Evolutionary conservation across 2,888 invertebrate species (phyloP), one percentile per base, ranked within the genome.

Genomic region (Conchocele bisecta): DNA sequence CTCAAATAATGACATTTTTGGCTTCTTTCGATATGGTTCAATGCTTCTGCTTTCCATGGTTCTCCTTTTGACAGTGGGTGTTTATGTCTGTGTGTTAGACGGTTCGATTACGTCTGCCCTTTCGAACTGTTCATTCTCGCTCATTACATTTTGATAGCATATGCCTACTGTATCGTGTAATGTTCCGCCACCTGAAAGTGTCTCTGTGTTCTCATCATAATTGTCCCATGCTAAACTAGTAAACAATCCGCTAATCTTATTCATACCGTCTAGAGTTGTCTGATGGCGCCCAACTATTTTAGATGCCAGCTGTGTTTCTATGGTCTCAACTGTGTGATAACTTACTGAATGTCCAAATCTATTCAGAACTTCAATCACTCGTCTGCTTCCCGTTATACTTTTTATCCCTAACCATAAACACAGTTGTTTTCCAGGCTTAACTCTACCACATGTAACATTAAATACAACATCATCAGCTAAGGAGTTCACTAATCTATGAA

Each of bases 111-210:
- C n/a, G n/a, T n/a, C n/a, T n/a, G n/a, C n/a, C n/a, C n/a, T n/a
- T n/a, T n/a, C n/a, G n/a, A n/a, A n/a, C n/a, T n/a, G n/a, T n/a
- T n/a, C n/a, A n/a, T n/a, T n/a, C n/a, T n/a, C n/a, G n/a, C n/a
- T n/a, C n/a, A n/a, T n/a, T n/a, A 35, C 31, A 13, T 4, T 39
- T 22, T 74, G 74, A 46, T 65, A 74, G 26, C 59, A 65, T 7
- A 74, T 74, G 1, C 74, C 69, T 31, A 71, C 59, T 31, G 71
- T 75, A 56, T 66, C 63, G 56, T 71, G 75, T 15, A 75, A 39
- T 4, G 75, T 75, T 6, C 54, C 67, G 2, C 31, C 15, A 3
- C 75, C 71, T 11, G 70, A 65, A 11, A 75, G 54, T 24, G 75
- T 71, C 41, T 75, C 66, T 9, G 41, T 56, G 42, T 61, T 56